Evolutionary conservation across 2,888 invertebrate species (phyloP).

Genomic region (Melipona bicolor): DNA sequence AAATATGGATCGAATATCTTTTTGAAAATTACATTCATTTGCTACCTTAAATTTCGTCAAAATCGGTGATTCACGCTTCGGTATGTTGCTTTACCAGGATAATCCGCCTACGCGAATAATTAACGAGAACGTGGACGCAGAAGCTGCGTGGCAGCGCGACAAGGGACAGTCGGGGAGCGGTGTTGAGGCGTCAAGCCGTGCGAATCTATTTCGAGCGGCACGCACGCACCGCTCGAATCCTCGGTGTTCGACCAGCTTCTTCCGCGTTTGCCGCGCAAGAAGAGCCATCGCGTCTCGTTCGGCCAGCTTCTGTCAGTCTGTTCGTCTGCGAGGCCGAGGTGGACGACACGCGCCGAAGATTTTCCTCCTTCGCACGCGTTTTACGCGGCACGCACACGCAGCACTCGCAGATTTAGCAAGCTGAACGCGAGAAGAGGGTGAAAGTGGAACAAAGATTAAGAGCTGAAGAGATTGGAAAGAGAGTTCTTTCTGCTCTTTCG

Average conservation of each 20-base stretch:
- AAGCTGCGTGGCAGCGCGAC: background rate
- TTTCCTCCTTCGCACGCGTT: background rate
- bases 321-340: background rate
- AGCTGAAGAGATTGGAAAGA: background rate
- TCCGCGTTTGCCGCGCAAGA: slow-evolving; percentile 46
- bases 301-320: background rate
- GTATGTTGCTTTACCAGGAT: too few species aligned
- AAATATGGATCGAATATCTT: too few species aligned
- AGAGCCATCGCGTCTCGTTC: background rate
- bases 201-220: slow-evolving; percentile 49
- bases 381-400: slow-evolving; percentile 10
- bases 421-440: background rate
- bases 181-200: background rate
- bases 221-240: slow-evolving; percentile 40
- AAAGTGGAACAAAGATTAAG: background rate
- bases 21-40: too few species aligned
- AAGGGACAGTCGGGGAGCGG: background rate
- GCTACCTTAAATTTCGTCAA: too few species aligned
- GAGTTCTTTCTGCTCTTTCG: background rate
- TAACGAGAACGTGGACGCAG: background rate
- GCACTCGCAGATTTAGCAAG: background rate
- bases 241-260: slow-evolving; percentile 37
- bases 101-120: background rate
- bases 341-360: background rate
- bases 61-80: too few species aligned